These are phyloP conservation scores for Cryptosula pallasiana DNA, from an alignment of 2,888 invertebrate genomes.

Conservation along the genomic window DNA sequence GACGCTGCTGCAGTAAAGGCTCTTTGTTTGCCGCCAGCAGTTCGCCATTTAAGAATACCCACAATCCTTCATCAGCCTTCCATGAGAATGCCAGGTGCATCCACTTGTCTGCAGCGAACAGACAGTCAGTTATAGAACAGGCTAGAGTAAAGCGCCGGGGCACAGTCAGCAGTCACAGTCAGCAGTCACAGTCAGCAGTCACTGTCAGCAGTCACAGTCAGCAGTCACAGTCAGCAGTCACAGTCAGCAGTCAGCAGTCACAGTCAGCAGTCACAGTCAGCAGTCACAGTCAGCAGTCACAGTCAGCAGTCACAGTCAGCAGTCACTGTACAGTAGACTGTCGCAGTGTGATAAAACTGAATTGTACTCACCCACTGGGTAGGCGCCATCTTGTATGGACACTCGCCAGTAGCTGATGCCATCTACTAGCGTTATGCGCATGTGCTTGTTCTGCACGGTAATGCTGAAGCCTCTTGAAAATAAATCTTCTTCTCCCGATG, in stretches of 20 bases:
- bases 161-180: too few species aligned
- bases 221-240: too few species aligned
- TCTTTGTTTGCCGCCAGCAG: background rate
- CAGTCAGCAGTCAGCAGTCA: too few species aligned
- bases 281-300: too few species aligned
- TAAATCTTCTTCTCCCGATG: constrained; percentile 20
- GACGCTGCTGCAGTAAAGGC: background rate
- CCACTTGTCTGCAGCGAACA: background rate
- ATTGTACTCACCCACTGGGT: background rate
- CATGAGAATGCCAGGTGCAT: constrained; percentile 22
- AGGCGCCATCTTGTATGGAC: background rate
- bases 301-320: too few species aligned
- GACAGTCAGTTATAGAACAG: background rate
- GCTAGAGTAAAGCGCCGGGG: too few species aligned
- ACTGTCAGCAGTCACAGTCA: too few species aligned
- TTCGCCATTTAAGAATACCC: constrained; percentile 15
- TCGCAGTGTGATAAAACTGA: too few species aligned
- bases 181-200: too few species aligned
- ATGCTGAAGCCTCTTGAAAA: constrained; percentile 23
- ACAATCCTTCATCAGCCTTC: constrained; percentile 19
- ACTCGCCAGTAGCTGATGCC: constrained; percentile 5
- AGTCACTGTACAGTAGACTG: too few species aligned
- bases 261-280: too few species aligned
- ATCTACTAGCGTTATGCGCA: background rate
- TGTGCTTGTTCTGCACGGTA: background rate